Evolutionary conservation across 2,113 vertebrate genomes (phyloP).

Genomic region (Pelecanus crispus): DNA sequence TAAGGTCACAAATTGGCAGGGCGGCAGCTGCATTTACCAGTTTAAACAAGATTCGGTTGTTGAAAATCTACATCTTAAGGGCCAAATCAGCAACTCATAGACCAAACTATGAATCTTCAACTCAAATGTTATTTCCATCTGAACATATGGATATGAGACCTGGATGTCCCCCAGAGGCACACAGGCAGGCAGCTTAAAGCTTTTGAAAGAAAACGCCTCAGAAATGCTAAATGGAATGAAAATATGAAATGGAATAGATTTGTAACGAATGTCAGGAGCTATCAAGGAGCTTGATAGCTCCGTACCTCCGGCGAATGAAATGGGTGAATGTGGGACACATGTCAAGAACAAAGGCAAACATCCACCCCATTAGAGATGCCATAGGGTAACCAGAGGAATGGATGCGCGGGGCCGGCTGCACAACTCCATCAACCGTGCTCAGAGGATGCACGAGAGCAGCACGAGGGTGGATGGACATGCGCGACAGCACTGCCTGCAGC

Average conservation of each 20-base stretch:
- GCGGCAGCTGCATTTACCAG: slow-evolving; percentile 19
- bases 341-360: not conserved
- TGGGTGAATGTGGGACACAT: not conserved
- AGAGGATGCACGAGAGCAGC: not conserved
- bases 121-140: slow-evolving; percentile 44
- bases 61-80: slow-evolving; percentile 12
- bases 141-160: not conserved
- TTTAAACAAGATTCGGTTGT: slow-evolving; percentile 6
- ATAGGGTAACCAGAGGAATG: not conserved
- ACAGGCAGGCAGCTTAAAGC: not conserved
- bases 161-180: not conserved
- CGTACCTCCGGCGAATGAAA: not conserved
- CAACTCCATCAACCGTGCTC: not conserved
- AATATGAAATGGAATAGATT: not conserved
- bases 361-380: fast-evolving
- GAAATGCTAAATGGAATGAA: not conserved
- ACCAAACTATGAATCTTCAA: slow-evolving; percentile 41
- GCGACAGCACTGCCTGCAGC: fast-evolving
- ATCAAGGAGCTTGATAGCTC: fast-evolving
- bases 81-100: slow-evolving; percentile 22
- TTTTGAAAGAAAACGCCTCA: not conserved
- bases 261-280: not conserved
- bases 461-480: fast-evolving
- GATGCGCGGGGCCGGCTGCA: fast-evolving
- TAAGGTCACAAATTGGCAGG: slow-evolving; percentile 56